Evolutionary conservation across 2,797 vertebrate genomes (phyloP).

Genomic region (Microcaecilia unicolor): DNA sequence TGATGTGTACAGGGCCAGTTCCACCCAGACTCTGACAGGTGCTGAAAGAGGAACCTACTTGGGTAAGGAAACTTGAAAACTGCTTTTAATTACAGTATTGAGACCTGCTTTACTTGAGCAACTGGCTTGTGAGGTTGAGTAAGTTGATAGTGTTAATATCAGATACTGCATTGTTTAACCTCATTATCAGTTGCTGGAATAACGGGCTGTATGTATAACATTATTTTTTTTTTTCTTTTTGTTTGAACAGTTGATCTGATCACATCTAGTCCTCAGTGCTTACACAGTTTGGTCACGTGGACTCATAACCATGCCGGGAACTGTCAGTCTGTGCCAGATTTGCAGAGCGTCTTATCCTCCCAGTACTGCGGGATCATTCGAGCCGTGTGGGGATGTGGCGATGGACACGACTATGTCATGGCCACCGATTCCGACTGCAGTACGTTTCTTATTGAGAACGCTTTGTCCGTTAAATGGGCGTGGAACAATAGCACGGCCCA

Average conservation of each 20-base stretch:
- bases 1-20: slow-evolving; percentile 30
- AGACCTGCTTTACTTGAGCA: too few relatives aligned
- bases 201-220: accelerated
- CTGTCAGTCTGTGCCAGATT: slow-evolving; percentile 66
- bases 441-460: slow-evolving; percentile 23
- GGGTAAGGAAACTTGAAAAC: slow-evolving; percentile 51
- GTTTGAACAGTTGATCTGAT: slow-evolving; percentile 49
- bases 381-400: slow-evolving; percentile 74
- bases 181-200: accelerated
- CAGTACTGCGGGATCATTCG: slow-evolving; percentile 70
- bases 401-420: slow-evolving; percentile 80
- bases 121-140: too few relatives aligned
- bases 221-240: slow-evolving; percentile 8
- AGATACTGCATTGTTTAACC: too few relatives aligned
- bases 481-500: slow-evolving; percentile 13
- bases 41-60: slow-evolving; percentile 29
- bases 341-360: slow-evolving; percentile 73
- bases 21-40: background rate
- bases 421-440: slow-evolving; percentile 47
- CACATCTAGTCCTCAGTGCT: slow-evolving; percentile 68
- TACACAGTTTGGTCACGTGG: slow-evolving; percentile 79
- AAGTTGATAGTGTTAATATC: too few relatives aligned
- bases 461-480: slow-evolving; percentile 24
- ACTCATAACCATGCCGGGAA: slow-evolving; percentile 67
- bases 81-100: too few relatives aligned